phyloP scores from a whole-genome alignment of 2,888 invertebrate genomes.

The Halictus quadricinctus region DNA sequence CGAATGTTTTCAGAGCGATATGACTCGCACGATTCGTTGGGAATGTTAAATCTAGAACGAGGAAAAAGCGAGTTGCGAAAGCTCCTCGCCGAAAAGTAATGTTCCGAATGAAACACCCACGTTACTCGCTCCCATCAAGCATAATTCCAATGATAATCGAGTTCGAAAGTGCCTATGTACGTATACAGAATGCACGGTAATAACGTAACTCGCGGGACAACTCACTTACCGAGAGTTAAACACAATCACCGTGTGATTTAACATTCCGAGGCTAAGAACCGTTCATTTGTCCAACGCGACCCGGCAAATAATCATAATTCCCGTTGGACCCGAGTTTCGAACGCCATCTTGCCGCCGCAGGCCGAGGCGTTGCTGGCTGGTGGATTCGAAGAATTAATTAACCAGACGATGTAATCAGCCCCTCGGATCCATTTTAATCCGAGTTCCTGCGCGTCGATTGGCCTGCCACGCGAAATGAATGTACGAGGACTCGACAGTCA shows the following conservation, averaged over 20 bases:
- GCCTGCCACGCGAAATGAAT: constrained; percentile 26
- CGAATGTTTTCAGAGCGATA: neutral
- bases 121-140: neutral
- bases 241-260: neutral
- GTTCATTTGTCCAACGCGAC: neutral
- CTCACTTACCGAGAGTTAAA: neutral
- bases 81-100: neutral
- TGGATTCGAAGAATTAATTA: constrained; percentile 67
- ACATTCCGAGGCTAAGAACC: neutral
- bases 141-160: neutral
- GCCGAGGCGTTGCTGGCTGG: neutral
- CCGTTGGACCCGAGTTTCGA: neutral
- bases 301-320: constrained; percentile 12
- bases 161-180: neutral
- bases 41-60: neutral
- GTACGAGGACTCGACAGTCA: constrained; percentile 7
- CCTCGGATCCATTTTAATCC: constrained; percentile 66
- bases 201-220: constrained; percentile 2
- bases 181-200: neutral
- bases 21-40: neutral
- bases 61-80: neutral
- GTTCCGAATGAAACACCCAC: neutral
- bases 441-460: constrained; percentile 49
- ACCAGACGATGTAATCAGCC: constrained; percentile 64
- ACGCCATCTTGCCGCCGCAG: neutral